Conservation (phyloP, 1,140 invertebrate genomes). For the Brevipalpus yothersi region DNA sequence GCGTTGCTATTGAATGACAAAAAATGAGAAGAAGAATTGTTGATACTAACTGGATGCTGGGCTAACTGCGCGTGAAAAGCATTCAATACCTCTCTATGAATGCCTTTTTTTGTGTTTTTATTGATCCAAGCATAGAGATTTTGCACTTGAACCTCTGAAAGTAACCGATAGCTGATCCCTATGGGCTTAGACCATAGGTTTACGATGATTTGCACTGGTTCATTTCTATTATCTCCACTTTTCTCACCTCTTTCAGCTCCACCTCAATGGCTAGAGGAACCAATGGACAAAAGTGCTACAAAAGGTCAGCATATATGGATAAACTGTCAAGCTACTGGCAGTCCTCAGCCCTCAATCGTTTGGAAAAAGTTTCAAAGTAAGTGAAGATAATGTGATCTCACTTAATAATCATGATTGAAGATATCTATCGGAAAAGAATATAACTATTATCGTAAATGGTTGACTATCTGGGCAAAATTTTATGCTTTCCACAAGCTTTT, state of each 20-base stretch:
- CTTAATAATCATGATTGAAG: too few relatives aligned
- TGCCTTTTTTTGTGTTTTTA: too few relatives aligned
- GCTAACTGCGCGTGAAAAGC: not conserved
- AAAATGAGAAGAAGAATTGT: not conserved
- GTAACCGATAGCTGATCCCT: too few relatives aligned
- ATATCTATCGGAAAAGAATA: too few relatives aligned
- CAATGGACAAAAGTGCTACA: slow-evolving; percentile 20
- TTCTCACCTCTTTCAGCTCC: slow-evolving; percentile 17
- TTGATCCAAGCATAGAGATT: too few relatives aligned
- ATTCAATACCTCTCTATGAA: too few relatives aligned
- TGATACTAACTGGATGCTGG: not conserved
- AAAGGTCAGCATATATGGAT: slow-evolving; percentile 18
- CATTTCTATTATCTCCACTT: not conserved
- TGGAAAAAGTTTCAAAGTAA: slow-evolving; percentile 20
- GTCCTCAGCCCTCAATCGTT: slow-evolving; percentile 20
- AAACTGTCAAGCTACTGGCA: slow-evolving; percentile 22
- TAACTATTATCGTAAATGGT: too few relatives aligned
- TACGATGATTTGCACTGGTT: not conserved
- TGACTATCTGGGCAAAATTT: too few relatives aligned
- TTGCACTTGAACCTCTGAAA: not conserved
- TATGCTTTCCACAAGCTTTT: too few relatives aligned
- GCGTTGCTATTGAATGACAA: too few relatives aligned
- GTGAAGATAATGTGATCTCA: not conserved
- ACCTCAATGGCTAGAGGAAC: slow-evolving; percentile 23
- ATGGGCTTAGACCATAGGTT: not conserved